Evolutionary conservation across 2,113 vertebrate genomes (phyloP).

Genomic region (Gasterosteus nipponicus): DNA sequence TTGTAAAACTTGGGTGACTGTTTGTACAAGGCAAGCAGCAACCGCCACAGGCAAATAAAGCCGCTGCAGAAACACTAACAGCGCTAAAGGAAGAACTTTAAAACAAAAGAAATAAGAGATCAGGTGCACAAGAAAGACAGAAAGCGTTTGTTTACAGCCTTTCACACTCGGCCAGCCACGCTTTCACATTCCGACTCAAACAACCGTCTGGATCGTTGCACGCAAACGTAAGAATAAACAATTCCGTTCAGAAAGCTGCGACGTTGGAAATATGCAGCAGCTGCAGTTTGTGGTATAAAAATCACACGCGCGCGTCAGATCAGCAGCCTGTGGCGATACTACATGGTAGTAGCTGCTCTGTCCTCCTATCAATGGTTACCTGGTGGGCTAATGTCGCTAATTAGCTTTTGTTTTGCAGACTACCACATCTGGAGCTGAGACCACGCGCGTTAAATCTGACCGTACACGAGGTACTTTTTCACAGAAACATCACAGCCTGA

Average conservation of each 20-base stretch:
- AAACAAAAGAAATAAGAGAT: background rate
- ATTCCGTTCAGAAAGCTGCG: background rate
- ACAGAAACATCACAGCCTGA: conserved; percentile 9
- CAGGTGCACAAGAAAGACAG: background rate
- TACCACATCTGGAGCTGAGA: background rate
- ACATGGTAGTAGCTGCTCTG: background rate
- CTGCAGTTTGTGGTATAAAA: background rate
- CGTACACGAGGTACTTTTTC: background rate
- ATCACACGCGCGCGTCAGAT: background rate
- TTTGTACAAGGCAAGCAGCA: conserved; percentile 27
- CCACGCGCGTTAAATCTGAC: background rate
- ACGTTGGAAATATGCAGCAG: background rate
- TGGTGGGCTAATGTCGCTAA: conserved; percentile 18
- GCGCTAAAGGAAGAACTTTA: background rate
- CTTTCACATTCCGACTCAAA: background rate
- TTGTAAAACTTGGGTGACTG: conserved; percentile 23
- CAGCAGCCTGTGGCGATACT: conserved; percentile 2
- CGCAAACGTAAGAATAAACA: background rate
- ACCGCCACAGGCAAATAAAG: conserved; percentile 6
- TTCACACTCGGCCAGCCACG: background rate
- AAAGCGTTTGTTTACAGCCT: background rate
- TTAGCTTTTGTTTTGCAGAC: background rate
- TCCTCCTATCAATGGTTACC: background rate
- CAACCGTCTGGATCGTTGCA: background rate
- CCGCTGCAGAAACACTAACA: background rate